Base-by-base conservation (phyloP, 2,113 vertebrate species). In the Etheostoma spectabile region DNA sequence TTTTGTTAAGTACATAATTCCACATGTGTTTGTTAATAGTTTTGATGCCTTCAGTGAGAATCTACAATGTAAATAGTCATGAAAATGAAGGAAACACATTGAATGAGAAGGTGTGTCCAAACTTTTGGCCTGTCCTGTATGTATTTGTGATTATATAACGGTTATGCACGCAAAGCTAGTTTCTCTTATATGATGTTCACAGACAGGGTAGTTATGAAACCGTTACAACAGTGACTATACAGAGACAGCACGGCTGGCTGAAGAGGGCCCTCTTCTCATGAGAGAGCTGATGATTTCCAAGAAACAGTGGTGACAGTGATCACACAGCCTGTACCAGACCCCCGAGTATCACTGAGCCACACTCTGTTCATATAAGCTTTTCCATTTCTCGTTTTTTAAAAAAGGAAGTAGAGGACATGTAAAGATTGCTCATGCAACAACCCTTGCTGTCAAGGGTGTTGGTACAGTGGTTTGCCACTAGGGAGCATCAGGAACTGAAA, bases 401-500 rank as follows among this genome's bases (percentile, higher is more conserved):
- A 53, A 49, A 42, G 30, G 3, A 10, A 33, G 3, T 22, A 22
- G 45, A 53, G 19, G 7, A 19, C 63, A 24, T 19, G 13, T 59
- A 46, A 55, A 35, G n/a, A 42, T 13, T 65, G 16, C 30, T 61
- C 33, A n/a, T 2, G 6, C 27, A 46, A 42, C 38, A 42, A 42
- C 10, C 38, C 22, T 55, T 63, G 18, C 48, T 77, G 30, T 67
- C 24, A 21, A 65, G 60, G 60, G 49, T 71, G 80, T 53, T 49
- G 35, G 14, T 90, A 74, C 87, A 48, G 21, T 22, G 16, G 72
- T 73, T 49, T 61, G 69, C 92, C 93, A 93, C 89, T 85, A 93
- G 92, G 82, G 91, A 65, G 92, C 89, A 86, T 81, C 84, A 86
- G 81, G 77, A 24, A 79, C 84, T 83, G 49, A 15, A 59, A 49